Conservation (phyloP, 2,888 invertebrate species). For the Eristalinus sepulchralis region DNA sequence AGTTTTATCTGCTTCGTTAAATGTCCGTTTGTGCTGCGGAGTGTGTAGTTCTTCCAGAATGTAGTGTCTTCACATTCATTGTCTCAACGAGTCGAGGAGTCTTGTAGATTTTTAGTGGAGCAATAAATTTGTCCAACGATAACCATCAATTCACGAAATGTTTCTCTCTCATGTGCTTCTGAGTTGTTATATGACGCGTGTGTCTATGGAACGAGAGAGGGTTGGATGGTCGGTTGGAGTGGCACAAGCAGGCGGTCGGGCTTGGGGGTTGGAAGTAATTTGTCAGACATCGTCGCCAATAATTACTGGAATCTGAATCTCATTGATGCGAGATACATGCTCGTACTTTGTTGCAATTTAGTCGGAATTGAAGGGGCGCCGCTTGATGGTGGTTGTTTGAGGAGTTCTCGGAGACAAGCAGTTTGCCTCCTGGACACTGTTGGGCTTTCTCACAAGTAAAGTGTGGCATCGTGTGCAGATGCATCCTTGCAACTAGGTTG, state of each 20-base stretch:
- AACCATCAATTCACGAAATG: slow-evolving; percentile 49
- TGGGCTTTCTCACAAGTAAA: background rate
- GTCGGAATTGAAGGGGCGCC: slow-evolving; percentile 1
- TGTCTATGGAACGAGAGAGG: background rate
- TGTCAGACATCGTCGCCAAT: slow-evolving; percentile 63
- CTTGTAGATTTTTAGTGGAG: slow-evolving; percentile 38
- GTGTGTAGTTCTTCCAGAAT: slow-evolving; percentile 8
- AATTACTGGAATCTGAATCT: slow-evolving; percentile 32
- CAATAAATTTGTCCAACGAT: slow-evolving; percentile 58
- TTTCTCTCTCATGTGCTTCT: slow-evolving; percentile 24
- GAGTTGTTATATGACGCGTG: slow-evolving; percentile 13
- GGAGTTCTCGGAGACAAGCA: background rate
- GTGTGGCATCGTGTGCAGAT: background rate
- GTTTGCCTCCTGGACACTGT: background rate
- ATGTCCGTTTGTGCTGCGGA: slow-evolving; percentile 21
- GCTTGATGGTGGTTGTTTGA: background rate
- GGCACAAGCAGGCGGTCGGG: too few species aligned
- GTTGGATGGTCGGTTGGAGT: background rate
- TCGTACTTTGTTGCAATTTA: slow-evolving; percentile 26
- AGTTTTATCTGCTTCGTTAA: slow-evolving; percentile 62
- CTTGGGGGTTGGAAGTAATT: slow-evolving; percentile 44
- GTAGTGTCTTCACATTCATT: slow-evolving; percentile 35
- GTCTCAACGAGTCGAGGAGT: slow-evolving; percentile 21
- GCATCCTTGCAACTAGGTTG: background rate
- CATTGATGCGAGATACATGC: slow-evolving; percentile 31